phyloP scores from a whole-genome alignment of 2,113 vertebrate genomes.

The Strix uralensis region DNA sequence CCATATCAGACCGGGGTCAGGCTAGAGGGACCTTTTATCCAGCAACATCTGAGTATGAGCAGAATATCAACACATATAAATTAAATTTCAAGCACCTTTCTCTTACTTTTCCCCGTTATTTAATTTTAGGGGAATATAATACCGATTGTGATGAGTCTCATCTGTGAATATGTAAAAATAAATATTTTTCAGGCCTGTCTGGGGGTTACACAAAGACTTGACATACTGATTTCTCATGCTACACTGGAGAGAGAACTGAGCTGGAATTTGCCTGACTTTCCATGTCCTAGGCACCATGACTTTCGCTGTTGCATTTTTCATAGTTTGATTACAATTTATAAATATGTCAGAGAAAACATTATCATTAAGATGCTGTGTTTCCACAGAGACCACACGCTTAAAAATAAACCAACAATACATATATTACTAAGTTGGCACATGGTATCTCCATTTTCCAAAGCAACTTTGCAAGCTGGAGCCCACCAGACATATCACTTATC shows the following conservation, averaged over 20 bases:
- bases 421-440: not conserved
- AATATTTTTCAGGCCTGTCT: not conserved
- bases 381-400: slow-evolving; percentile 26
- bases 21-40: not conserved
- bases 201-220: not conserved
- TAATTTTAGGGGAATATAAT: not conserved
- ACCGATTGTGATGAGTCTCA: not conserved
- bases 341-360: slow-evolving; percentile 3
- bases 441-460: not conserved
- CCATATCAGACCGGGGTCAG: accelerated
- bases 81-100: not conserved
- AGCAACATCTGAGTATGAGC: not conserved
- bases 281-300: not conserved
- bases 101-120: not conserved
- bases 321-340: slow-evolving; percentile 23
- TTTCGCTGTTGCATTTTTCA: not conserved
- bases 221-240: not conserved
- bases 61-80: not conserved
- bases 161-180: not conserved
- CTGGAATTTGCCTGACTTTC: not conserved
- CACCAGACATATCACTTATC: not conserved
- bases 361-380: not conserved
- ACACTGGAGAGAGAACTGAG: not conserved
- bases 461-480: not conserved
- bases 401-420: not conserved